Evolutionary conservation across 2,888 invertebrate species (phyloP), one percentile per base, ranked within the genome.

Genomic region (Eudasyphora cyanicolor): DNA sequence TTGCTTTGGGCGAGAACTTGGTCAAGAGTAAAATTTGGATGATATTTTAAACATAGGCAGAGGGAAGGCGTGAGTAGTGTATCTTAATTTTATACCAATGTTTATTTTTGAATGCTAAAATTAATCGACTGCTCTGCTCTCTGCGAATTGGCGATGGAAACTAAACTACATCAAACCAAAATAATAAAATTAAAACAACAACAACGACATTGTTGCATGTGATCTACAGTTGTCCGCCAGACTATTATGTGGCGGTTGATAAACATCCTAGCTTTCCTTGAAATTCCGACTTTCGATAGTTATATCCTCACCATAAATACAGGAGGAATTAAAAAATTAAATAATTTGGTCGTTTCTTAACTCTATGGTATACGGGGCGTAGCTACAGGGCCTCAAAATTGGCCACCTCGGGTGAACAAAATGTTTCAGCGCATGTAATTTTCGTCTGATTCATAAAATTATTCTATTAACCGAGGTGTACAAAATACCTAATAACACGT

Each of bases 31-130:
- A 38, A 17, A 38, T n/a, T 64, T 64, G 21, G 12, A 10, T 14
- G 35, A 35, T 38, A 19, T 64, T 38, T 64, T 38, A 21, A 57
- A 38, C 35, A 35, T 21, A 64, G 19, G 62, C 62, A 64, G 21
- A 35, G 21, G 19, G 49, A 29, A 64, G 64, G 38, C 19, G 64
- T 21, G 38, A 38, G 64, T 10, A 64, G 17, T 19, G 27, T 35
- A 38, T 64, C 19, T 64, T 38, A 35, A 64, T 64, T 38, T 35
- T 64, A 64, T 38, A 38, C 35, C 12, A 38, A n/a, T 76, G 54
- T 49, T 51, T 70, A 49, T 70, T 69, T 70, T 70, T 49, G 14
- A 29, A 49, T 49, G 17, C 70, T 70, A 70, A 70, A 70, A 32
- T 70, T 49, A 49, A 70, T 70, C 70, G 49, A 70, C 24, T 70